Conservation (phyloP, 1,140 invertebrate species). For the Amphibalanus amphitrite region DNA sequence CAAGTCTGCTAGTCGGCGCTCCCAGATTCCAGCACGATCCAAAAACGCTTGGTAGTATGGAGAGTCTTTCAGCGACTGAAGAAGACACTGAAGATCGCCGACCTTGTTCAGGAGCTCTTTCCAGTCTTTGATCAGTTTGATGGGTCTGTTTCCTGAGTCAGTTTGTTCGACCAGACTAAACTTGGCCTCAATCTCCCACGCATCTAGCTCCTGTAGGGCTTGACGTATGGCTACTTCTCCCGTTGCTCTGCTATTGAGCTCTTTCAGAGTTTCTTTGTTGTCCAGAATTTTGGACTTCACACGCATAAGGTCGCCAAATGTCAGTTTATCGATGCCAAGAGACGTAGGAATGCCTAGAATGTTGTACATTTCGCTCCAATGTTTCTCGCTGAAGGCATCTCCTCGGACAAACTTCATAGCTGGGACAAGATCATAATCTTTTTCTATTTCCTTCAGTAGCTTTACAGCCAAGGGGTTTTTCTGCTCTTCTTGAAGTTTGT, state of each 20-base stretch:
- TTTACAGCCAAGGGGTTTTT: slow-evolving; percentile 43
- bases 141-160: slow-evolving; percentile 44
- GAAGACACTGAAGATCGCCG: slow-evolving; percentile 75
- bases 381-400: slow-evolving; percentile 77
- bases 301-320: slow-evolving; percentile 59
- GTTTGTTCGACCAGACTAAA: slow-evolving; percentile 52
- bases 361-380: slow-evolving; percentile 80
- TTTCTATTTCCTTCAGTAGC: slow-evolving; percentile 56
- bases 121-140: slow-evolving; percentile 77
- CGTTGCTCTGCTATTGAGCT: slow-evolving; percentile 53
- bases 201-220: slow-evolving; percentile 79
- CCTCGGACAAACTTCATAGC: slow-evolving; percentile 50
- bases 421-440: slow-evolving; percentile 39
- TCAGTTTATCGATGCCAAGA: slow-evolving; percentile 52
- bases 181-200: slow-evolving; percentile 80
- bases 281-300: slow-evolving; percentile 40
- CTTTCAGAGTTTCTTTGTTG: slow-evolving; percentile 55
- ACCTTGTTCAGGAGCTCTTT: slow-evolving; percentile 72
- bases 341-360: slow-evolving; percentile 49
- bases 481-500: slow-evolving; percentile 34
- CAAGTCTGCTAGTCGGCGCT: slow-evolving; percentile 53
- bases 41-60: slow-evolving; percentile 54
- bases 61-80: slow-evolving; percentile 72
- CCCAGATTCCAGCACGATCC: slow-evolving; percentile 65
- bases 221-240: slow-evolving; percentile 87